Evolutionary conservation across 2,888 invertebrate genomes (phyloP).

Genomic region (Trissolcus japonicus): DNA sequence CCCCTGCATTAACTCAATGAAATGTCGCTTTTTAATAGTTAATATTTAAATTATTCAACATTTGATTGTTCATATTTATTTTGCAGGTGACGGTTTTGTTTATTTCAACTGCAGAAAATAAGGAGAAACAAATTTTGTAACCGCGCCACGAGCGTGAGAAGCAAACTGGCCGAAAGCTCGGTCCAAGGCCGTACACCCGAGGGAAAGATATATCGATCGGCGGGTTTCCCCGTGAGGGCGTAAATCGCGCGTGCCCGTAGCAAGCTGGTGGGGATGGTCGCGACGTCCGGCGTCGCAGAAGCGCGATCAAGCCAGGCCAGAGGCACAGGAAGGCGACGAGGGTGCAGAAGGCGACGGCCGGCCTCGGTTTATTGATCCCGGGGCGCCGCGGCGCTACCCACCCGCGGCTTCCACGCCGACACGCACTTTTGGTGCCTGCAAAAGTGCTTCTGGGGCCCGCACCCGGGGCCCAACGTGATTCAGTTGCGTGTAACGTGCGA

Average conservation of each 20-base stretch:
- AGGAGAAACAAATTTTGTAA: neutral
- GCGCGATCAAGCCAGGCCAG: conserved; percentile 63
- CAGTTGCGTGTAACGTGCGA: neutral
- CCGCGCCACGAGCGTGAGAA: neutral
- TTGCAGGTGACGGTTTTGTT: too few species aligned
- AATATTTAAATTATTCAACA: too few species aligned
- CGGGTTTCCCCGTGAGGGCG: conserved; percentile 19
- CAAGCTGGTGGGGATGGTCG: conserved; percentile 62
- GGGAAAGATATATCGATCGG: conserved; percentile 60
- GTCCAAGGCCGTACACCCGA: conserved; percentile 37
- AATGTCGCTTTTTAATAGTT: too few species aligned
- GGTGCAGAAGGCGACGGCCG: conserved; percentile 72
- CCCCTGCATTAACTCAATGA: too few species aligned
- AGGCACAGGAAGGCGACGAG: conserved; percentile 69
- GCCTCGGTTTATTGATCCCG: conserved; percentile 75
- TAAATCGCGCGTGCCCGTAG: conserved; percentile 63
- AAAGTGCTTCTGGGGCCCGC: conserved; percentile 6
- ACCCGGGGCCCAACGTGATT: neutral
- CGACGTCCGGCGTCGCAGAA: conserved; percentile 67
- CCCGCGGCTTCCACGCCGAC: conserved; percentile 70
- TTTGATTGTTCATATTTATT: too few species aligned
- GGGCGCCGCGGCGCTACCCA: conserved; percentile 76
- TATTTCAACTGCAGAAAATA: too few species aligned
- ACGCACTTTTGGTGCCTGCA: conserved; percentile 42
- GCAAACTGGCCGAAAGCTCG: conserved; percentile 11